Conservation (phyloP, 2,888 invertebrate genomes). For the Nyleta sp. region DNA sequence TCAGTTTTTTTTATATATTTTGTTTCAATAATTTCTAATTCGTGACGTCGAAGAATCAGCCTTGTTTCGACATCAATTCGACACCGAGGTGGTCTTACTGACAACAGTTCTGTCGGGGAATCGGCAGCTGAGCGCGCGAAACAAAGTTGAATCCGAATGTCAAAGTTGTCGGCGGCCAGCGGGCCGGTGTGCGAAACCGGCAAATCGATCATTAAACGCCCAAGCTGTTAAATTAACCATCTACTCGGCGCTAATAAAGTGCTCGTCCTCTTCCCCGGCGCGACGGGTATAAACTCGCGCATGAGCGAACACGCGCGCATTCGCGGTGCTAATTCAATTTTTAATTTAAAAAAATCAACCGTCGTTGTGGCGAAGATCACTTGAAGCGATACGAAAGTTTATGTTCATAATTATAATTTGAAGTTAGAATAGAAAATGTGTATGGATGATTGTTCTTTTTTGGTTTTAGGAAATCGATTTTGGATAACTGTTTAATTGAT, state of each 20-base stretch:
- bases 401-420: neutral
- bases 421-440: no score
- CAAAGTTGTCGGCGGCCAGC: conserved; percentile 44
- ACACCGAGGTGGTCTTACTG: neutral
- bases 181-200: conserved; percentile 69
- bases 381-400: neutral
- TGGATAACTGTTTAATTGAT: no score
- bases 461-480: no score
- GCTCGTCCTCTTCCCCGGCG: conserved; percentile 62
- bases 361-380: neutral
- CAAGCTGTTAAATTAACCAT: conserved; percentile 75
- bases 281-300: conserved; percentile 26
- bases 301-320: conserved; percentile 27
- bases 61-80: conserved; percentile 10
- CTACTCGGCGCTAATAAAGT: conserved; percentile 75
- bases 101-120: conserved; percentile 12
- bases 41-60: no score
- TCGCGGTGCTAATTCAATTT: conserved; percentile 7
- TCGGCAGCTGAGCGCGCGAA: conserved; percentile 7
- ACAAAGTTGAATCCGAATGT: conserved; percentile 46
- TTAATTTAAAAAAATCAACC: conserved; percentile 8
- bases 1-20: no score
- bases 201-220: conserved; percentile 77
- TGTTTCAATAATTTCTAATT: no score
- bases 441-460: no score